phyloP scores from a whole-genome alignment of 2,113 vertebrate genomes.

The Nanorana parkeri region DNA sequence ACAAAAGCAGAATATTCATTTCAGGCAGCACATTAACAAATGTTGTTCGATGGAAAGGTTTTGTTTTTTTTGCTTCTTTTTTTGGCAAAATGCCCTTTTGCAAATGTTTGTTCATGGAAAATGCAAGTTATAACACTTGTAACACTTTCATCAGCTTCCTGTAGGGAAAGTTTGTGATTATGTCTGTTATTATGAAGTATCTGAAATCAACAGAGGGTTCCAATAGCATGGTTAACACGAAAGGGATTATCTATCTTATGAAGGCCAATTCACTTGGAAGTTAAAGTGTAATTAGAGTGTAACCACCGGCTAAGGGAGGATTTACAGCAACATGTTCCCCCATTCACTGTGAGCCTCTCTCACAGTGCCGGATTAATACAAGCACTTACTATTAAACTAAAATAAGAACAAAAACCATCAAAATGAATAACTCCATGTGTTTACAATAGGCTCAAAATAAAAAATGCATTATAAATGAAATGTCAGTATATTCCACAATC shows the following conservation, averaged over 20 bases:
- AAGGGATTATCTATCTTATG: constrained; percentile 40
- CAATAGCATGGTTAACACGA: constrained; percentile 28
- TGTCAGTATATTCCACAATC: no score
- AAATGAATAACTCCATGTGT: no score
- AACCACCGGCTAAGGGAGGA: constrained; percentile 21
- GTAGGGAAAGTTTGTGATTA: constrained; percentile 36
- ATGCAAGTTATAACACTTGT: constrained; percentile 36
- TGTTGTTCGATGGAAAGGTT: constrained; percentile 2
- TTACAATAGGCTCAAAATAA: no score
- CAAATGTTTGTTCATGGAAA: constrained; percentile 40
- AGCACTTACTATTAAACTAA: no score
- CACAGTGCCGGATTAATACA: constrained; percentile 16
- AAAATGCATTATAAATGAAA: no score
- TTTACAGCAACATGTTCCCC: constrained; percentile 21
- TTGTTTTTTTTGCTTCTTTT: constrained; percentile 16
- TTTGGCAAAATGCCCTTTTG: constrained; percentile 15
- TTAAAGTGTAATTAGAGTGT: constrained; percentile 46
- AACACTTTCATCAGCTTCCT: constrained; percentile 43
- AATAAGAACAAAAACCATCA: no score
- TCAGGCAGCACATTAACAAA: constrained; percentile 13
- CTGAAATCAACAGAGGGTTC: constrained; percentile 23
- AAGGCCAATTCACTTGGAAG: constrained; percentile 32
- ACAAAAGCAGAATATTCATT: constrained; percentile 7
- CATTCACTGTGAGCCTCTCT: not conserved
- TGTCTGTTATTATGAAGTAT: constrained; percentile 30